A percentile compares a stretch with the other conserved stretches of the same genome.
phyloP scores from a whole-genome alignment of 2,888 invertebrate genomes.

The Ectemnius lituratus region DNA sequence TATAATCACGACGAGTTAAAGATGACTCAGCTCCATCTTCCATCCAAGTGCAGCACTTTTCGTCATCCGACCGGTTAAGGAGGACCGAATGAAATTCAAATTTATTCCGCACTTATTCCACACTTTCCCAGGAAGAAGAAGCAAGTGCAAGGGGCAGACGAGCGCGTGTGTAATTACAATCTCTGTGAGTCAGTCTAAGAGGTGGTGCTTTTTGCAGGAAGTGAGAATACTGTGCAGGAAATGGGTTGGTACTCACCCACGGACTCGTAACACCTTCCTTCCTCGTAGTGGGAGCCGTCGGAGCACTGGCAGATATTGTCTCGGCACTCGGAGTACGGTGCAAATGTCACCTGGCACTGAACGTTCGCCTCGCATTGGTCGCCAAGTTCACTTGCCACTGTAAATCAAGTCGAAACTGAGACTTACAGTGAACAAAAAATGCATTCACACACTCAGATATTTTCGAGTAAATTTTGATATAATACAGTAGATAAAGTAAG shows the following conservation, averaged over 20 bases:
- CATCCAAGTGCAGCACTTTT: no score
- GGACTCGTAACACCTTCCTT: conserved; percentile 74
- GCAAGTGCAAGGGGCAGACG: background rate
- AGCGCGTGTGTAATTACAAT: background rate
- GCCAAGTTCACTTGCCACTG: conserved; percentile 70
- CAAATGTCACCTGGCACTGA: conserved; percentile 74
- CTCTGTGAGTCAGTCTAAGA: background rate
- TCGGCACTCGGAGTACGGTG: conserved; percentile 72
- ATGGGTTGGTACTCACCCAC: conserved; percentile 66
- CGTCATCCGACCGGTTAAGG: no score
- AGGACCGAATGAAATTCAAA: no score
- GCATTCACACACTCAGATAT: no score
- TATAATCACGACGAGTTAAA: no score
- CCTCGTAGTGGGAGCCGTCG: conserved; percentile 70
- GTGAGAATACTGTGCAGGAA: conserved; percentile 23
- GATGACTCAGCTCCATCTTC: no score
- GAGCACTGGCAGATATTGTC: conserved; percentile 72
- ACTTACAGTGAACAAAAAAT: no score
- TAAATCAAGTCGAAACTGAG: conserved; percentile 1
- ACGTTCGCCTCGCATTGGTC: conserved; percentile 72
- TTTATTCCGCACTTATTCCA: no score
- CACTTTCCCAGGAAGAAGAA: background rate
- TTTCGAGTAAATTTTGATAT: no score
- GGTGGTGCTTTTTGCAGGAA: conserved; percentile 10
- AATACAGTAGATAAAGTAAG: no score